Base-by-base conservation (phyloP, 2,797 vertebrate genomes). In the Phoebastria nigripes region DNA sequence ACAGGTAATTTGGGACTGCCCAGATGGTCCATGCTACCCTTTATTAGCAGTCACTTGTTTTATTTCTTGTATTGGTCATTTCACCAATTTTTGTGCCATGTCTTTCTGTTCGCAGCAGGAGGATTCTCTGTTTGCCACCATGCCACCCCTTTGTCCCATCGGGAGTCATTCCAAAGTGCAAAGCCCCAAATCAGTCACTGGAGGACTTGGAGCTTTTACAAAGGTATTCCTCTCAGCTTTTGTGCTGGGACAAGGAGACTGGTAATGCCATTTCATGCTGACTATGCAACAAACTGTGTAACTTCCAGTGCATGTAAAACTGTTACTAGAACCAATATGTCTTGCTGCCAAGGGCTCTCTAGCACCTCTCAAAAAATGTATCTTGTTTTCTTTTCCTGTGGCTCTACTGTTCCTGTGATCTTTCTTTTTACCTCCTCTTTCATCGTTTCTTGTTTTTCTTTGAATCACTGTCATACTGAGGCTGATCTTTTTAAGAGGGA, bases 131-230 rank as follows among this genome's bases (percentile, higher is more conserved):
- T 98, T 98, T 94, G 98, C 98, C 59, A 97, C 98, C 21, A 98
- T 98, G 98, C 98, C 98, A 42, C 98, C 98, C 47, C 98, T 98
- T 80, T 98, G 98, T 95, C 98, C 98, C 63, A 98, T 98, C 78
- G 98, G 98, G 92, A 98, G 98, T 96, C 98, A 98, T 78, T 96
- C 98, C 83, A 98, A 98, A 87, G 98, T 98, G 49, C 98, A 98
- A 25, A 98, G 98, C 89, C 98, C 98, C 84, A 98, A 98, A 95
- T 97, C 98, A 5, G 86, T 98, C 82, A 97, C 98, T 42, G 98
- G 98, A 96, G 98, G 98, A 94, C 98, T 98, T 59, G 98, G 98
- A 95, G 98, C 98, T 91, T 98, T 98, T 94, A 98, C 98, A 78
- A 98, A 98, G 98, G 98, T 98, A 97, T 89, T 71, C 39, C 72